Conservation (phyloP, 2,797 vertebrate genomes). For the Oryzias dopingdopingensis region DNA sequence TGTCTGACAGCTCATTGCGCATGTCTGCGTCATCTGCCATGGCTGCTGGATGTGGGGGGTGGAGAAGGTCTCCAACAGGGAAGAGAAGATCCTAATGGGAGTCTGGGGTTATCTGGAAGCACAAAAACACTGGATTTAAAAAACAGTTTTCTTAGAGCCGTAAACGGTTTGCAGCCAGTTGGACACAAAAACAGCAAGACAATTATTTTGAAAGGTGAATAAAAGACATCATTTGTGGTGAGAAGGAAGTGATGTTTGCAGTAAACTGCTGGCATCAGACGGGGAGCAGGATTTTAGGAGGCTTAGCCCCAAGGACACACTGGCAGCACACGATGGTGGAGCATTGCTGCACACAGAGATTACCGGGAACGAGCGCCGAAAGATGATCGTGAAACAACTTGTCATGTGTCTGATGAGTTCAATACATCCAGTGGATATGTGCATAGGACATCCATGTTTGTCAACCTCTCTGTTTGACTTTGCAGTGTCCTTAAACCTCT, state of each 20-base stretch:
- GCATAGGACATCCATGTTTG: neutral
- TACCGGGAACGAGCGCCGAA: constrained; percentile 1
- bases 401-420: constrained; percentile 17
- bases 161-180: too few relatives aligned
- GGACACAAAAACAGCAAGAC: too few relatives aligned
- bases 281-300: constrained; percentile 31
- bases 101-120: constrained; percentile 66
- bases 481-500: neutral
- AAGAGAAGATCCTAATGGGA: constrained; percentile 71
- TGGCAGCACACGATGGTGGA: constrained; percentile 11
- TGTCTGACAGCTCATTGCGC: constrained; percentile 99
- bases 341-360: constrained; percentile 7
- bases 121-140: constrained; percentile 6
- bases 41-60: constrained; percentile 73
- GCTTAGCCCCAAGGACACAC: constrained; percentile 41
- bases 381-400: constrained; percentile 13
- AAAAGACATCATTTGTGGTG: neutral
- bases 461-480: neutral
- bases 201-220: neutral
- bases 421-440: constrained; percentile 8
- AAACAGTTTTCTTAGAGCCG: too few relatives aligned
- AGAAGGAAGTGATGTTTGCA: constrained; percentile 24
- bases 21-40: constrained; percentile 99
- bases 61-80: constrained; percentile 74
- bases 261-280: constrained; percentile 39